phyloP scores from a whole-genome alignment of 53 echinoderm and acorn worm species.

The Echinarachnius parma region DNA sequence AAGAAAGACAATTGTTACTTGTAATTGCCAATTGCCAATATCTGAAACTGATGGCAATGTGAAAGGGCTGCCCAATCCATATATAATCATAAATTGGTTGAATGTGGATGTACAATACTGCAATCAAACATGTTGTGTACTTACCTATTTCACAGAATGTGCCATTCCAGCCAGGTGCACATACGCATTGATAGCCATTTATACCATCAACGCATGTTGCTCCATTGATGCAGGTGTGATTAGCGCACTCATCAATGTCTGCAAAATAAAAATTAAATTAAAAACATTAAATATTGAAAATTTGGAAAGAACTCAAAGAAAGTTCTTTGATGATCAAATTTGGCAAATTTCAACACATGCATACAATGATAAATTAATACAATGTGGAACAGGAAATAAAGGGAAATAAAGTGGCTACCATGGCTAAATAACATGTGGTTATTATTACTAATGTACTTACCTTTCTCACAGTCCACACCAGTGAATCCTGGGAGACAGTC shows the following conservation, averaged over 20 bases:
- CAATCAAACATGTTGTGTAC: no score
- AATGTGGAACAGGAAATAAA: no score
- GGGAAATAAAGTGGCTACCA: no score
- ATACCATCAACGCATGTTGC: constrained; percentile 46
- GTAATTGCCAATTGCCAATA: no score
- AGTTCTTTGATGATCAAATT: not conserved
- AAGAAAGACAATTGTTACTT: no score
- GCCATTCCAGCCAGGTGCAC: constrained; percentile 51
- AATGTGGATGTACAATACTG: no score
- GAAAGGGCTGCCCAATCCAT: no score
- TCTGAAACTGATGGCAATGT: no score
- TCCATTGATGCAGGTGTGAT: constrained; percentile 52
- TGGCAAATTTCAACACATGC: not conserved
- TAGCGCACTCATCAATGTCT: constrained; percentile 56
- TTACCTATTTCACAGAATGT: constrained; percentile 56
- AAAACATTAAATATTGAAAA: not conserved
- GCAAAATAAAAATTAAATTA: not conserved
- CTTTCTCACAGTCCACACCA: constrained; percentile 44
- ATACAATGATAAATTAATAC: not conserved
- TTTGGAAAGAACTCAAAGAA: not conserved
- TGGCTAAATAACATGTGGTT: not conserved
- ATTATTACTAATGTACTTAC: constrained; percentile 11
- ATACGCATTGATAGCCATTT: constrained; percentile 48
- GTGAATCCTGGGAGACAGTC: constrained; percentile 35
- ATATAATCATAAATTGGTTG: no score